Evolutionary conservation across 2,888 invertebrate species (phyloP), one percentile per base, ranked within the genome.

Genomic region (Mycalesis mineus): DNA sequence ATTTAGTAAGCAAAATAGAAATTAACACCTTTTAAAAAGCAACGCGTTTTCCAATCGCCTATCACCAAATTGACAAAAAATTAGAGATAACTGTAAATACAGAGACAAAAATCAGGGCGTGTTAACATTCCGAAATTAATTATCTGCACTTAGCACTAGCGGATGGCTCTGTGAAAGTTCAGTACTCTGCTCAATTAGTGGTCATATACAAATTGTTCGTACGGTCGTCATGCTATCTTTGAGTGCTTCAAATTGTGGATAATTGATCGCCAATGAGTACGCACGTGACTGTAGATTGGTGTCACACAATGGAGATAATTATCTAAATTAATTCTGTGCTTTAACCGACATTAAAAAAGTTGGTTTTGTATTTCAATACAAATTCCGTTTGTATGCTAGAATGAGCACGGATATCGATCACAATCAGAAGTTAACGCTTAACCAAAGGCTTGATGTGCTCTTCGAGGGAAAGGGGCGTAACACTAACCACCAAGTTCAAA

Each of bases 181-280:
- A 65, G 69, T 82, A 73, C 78, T 79, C 81, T 82, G 72, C 71
- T 72, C 84, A 86, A 86, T 85, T 86, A 86, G 84, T 81, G 72
- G 49, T 71, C 64, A 68, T 65, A 66, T 76, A 78, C 78, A 77
- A 82, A 81, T 78, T 80, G 77, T 73, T 63, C 61, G 69, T 69
- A 62, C 70, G 68, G 70, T 72, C 74, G 77, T 78, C 80, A 82
- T 78, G 71, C 69, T 69, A 73, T 77, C 68, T 70, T 72, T 78
- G 78, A 84, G 81, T 85, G 84, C 71, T 74, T 82, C 80, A 77
- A 87, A 87, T 86, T 82, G 80, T 71, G 70, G 76, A 78, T 86
- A 86, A 87, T 86, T 87, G 84, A 80, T 86, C 78, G 70, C 71
- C 79, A 81, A 83, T 82, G 77, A 80, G 74, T 73, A 70, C 68